Conservation (phyloP, 1,140 invertebrate genomes). For the Sweltsa coloradensis region DNA sequence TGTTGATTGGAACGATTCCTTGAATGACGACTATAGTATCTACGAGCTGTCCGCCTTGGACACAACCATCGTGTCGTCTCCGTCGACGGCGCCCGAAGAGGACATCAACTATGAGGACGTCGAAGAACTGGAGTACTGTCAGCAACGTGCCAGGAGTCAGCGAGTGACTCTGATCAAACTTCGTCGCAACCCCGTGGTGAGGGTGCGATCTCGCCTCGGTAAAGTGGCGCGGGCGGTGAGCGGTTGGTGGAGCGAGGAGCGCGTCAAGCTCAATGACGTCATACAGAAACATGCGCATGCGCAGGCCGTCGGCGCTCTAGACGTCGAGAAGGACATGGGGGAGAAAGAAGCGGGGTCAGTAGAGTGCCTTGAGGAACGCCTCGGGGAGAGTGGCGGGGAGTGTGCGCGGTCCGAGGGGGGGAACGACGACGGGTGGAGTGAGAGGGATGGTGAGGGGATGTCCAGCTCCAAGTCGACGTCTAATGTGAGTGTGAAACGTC, state of each 20-base stretch:
- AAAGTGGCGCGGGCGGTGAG: constrained; percentile 38
- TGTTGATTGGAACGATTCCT: not conserved
- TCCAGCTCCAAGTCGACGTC: too few species aligned
- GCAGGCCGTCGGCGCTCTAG: constrained; percentile 29
- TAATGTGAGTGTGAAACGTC: too few species aligned
- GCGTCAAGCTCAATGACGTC: constrained; percentile 32
- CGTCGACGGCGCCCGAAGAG: not conserved
- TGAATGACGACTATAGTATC: constrained; percentile 5
- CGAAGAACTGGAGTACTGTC: constrained; percentile 11
- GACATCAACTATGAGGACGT: constrained; percentile 13
- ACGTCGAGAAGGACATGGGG: constrained; percentile 12
- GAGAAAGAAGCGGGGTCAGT: constrained; percentile 21
- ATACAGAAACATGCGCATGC: constrained; percentile 34
- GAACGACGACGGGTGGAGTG: constrained; percentile 1
- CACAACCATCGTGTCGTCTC: constrained; percentile 5
- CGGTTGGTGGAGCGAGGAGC: constrained; percentile 37
- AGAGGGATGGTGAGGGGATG: constrained; percentile 1
- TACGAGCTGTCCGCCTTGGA: constrained; percentile 8
- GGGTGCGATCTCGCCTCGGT: constrained; percentile 28
- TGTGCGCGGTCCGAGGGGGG: constrained; percentile 20
- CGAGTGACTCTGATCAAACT: constrained; percentile 13
- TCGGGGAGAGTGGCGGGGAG: too few species aligned
- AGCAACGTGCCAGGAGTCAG: constrained; percentile 16
- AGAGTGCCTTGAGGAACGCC: too few species aligned
- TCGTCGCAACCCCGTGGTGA: constrained; percentile 10